phyloP scores from a whole-genome alignment of 2,888 invertebrate species.

The Eucriotettix oculatus region DNA sequence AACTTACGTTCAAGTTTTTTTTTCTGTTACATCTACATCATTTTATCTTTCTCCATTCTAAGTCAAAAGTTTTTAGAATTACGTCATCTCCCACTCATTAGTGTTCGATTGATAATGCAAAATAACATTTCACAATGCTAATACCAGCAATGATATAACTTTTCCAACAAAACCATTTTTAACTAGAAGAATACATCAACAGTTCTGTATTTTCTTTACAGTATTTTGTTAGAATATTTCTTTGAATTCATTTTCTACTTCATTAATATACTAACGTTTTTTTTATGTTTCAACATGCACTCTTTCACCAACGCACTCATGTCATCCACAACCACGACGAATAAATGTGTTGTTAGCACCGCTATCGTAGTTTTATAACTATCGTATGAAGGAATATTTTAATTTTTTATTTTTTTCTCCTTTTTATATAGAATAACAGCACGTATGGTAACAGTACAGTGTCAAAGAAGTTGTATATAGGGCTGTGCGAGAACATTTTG shows the following conservation, averaged over 20 bases:
- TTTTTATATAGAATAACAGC: neutral
- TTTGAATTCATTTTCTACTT: neutral
- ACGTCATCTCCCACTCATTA: neutral
- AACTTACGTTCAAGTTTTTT: neutral
- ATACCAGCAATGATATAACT: neutral
- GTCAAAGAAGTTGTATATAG: neutral
- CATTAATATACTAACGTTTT: neutral
- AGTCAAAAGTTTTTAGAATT: neutral
- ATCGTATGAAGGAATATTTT: neutral
- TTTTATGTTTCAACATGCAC: neutral
- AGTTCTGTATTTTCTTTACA: neutral
- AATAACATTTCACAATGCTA: neutral
- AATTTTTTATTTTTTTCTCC: neutral
- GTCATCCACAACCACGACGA: neutral
- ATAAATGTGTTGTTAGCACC: neutral
- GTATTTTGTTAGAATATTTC: neutral
- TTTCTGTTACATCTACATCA: neutral
- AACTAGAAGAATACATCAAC: constrained; percentile 2
- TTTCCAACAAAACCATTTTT: neutral
- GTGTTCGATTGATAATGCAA: neutral
- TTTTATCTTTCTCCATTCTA: neutral
- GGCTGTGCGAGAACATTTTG: neutral
- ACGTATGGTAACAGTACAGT: neutral
- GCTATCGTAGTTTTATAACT: neutral
- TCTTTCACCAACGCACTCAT: neutral